Conservation (phyloP, 2,797 vertebrate species). For the Chelmon rostratus region DNA sequence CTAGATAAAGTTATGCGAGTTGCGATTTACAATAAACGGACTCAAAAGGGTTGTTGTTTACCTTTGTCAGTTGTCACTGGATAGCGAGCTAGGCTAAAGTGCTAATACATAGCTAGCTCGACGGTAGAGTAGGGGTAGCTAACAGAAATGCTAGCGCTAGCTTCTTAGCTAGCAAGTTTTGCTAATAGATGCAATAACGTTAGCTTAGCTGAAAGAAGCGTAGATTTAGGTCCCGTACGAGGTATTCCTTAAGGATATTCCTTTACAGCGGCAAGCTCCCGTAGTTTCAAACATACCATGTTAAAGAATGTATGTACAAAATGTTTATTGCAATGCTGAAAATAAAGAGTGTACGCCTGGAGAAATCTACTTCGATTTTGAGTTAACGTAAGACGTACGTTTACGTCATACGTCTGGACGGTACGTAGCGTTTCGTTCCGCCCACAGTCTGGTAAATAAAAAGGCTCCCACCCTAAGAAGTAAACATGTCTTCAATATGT, state of each 20-base stretch:
- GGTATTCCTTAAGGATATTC: conserved; percentile 54
- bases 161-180: conserved; percentile 78
- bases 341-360: conserved; percentile 82
- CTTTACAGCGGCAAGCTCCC: conserved; percentile 35
- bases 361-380: conserved; percentile 84
- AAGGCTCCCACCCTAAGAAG: background rate
- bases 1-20: conserved; percentile 20
- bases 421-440: conserved; percentile 58
- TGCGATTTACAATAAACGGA: background rate
- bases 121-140: conserved; percentile 59
- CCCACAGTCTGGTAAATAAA: conserved; percentile 47
- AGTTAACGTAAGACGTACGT: conserved; percentile 83
- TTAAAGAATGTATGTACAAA: conserved; percentile 74
- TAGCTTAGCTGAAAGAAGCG: conserved; percentile 74
- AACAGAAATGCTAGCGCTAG: conserved; percentile 66
- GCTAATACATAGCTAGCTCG: conserved; percentile 78
- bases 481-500: background rate
- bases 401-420: conserved; percentile 67
- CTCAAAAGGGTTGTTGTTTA: conserved; percentile 74
- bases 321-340: conserved; percentile 79
- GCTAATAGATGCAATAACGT: conserved; percentile 79
- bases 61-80: conserved; percentile 82
- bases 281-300: conserved; percentile 51
- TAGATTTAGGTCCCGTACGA: conserved; percentile 61
- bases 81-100: conserved; percentile 77